Percentiles rank a stretch among this genome's conserved stretches.
Conservation (phyloP, 35 echinoderm and acorn worm genomes). For the Strongylocentrotus purpuratus region DNA sequence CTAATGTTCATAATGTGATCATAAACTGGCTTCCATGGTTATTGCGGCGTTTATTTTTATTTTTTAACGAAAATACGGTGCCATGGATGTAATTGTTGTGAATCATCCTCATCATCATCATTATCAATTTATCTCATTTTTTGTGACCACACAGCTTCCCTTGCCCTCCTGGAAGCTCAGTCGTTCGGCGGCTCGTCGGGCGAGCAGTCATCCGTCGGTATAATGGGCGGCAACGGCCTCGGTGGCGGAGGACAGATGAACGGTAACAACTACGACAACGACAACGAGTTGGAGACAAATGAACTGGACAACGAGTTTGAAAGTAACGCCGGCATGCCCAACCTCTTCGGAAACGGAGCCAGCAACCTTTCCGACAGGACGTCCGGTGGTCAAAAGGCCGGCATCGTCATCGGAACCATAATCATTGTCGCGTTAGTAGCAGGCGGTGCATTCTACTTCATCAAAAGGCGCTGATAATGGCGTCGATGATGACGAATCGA, state of each 20-base stretch:
- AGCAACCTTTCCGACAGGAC: neutral
- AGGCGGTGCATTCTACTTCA: neutral
- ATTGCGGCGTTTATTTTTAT: too few species aligned
- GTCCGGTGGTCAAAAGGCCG: neutral
- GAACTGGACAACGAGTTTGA: neutral
- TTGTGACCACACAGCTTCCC: neutral
- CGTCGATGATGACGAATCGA: slow-evolving; percentile 1
- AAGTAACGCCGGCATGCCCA: slow-evolving; percentile 19
- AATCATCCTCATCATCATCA: too few species aligned
- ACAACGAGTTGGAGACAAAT: neutral
- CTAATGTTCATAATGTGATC: too few species aligned
- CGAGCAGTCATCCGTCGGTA: slow-evolving; percentile 3
- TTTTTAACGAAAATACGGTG: too few species aligned
- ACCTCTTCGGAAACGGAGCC: slow-evolving; percentile 21
- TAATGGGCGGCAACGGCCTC: neutral
- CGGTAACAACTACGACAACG: slow-evolving; percentile 11
- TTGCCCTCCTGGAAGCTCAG: slow-evolving; percentile 19
- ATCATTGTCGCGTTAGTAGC: neutral
- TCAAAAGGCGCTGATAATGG: slow-evolving; percentile 23
- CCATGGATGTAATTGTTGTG: too few species aligned
- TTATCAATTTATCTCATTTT: too few species aligned
- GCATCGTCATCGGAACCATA: slow-evolving; percentile 15
- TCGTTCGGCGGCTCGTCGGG: neutral
- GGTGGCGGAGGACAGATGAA: slow-evolving; percentile 11
- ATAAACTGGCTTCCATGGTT: too few species aligned